These are phyloP conservation scores for Protobothrops mucrosquamatus DNA, from an alignment of 2,113 vertebrate species.

Conservation along the genomic window DNA sequence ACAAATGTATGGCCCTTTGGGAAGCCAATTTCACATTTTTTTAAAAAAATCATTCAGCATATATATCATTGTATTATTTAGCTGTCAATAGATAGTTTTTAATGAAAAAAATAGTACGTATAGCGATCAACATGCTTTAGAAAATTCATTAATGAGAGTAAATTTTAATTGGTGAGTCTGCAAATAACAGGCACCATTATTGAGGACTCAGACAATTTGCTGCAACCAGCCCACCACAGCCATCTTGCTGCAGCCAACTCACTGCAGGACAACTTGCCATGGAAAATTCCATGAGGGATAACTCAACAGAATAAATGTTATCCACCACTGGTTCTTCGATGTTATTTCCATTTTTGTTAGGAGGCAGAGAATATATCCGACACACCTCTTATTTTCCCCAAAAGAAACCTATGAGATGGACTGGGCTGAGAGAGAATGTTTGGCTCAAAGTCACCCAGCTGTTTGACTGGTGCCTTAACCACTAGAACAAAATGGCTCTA, in stretches of 20 bases:
- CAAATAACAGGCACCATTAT: background rate
- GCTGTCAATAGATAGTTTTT: background rate
- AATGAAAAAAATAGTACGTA: background rate
- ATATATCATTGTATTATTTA: background rate
- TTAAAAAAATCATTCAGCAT: background rate
- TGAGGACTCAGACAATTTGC: background rate
- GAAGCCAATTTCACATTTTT: background rate
- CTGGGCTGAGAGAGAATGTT: background rate
- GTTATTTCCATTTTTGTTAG: background rate
- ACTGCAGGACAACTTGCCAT: background rate
- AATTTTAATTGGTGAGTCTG: background rate
- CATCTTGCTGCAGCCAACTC: background rate
- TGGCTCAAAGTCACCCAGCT: background rate
- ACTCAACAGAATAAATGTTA: background rate
- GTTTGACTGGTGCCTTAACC: background rate
- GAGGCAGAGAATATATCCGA: background rate
- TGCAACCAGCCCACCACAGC: background rate
- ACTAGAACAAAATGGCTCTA: background rate
- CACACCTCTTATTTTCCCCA: background rate
- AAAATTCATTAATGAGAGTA: background rate
- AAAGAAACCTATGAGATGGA: background rate
- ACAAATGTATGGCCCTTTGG: background rate
- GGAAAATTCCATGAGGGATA: background rate
- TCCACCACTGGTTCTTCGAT: background rate
- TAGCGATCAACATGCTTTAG: background rate